Conservation (phyloP, 2,888 invertebrate species). For the Nebria brevicollis region DNA sequence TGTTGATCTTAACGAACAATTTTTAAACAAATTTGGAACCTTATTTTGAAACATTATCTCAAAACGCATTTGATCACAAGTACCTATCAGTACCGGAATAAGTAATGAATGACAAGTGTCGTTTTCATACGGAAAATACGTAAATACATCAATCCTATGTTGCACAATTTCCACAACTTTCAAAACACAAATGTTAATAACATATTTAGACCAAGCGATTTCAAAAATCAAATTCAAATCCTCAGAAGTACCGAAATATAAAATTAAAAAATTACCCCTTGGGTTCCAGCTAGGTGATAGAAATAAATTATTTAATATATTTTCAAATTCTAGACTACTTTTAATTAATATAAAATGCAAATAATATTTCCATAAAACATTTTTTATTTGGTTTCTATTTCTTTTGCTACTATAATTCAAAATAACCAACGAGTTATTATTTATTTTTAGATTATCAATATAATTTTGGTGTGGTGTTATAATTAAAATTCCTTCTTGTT, state of each 20-base stretch:
- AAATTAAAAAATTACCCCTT: slow-evolving; percentile 6
- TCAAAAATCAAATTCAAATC: not conserved
- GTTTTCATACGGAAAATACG: slow-evolving; percentile 3
- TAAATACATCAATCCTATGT: not conserved
- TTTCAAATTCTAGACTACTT: not conserved
- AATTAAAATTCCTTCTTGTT: not conserved
- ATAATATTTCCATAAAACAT: not conserved
- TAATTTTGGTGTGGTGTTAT: not conserved
- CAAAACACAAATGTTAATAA: slow-evolving; percentile 3
- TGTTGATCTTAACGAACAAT: not conserved
- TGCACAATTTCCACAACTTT: not conserved
- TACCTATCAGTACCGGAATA: not conserved
- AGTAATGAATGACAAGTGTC: not conserved
- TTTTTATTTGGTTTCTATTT: not conserved
- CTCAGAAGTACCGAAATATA: not conserved
- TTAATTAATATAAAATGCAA: not conserved
- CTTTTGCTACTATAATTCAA: not conserved
- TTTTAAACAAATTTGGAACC: not conserved
- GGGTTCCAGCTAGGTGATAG: not conserved
- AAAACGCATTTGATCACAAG: not conserved
- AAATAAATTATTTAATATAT: not conserved
- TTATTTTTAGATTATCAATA: not conserved
- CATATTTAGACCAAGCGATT: not conserved
- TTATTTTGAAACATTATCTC: not conserved
- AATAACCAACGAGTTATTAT: not conserved